Evolutionary conservation across 1,140 invertebrate genomes (phyloP), one percentile per base, ranked within the genome.

Genomic region (Bombus superbus): DNA sequence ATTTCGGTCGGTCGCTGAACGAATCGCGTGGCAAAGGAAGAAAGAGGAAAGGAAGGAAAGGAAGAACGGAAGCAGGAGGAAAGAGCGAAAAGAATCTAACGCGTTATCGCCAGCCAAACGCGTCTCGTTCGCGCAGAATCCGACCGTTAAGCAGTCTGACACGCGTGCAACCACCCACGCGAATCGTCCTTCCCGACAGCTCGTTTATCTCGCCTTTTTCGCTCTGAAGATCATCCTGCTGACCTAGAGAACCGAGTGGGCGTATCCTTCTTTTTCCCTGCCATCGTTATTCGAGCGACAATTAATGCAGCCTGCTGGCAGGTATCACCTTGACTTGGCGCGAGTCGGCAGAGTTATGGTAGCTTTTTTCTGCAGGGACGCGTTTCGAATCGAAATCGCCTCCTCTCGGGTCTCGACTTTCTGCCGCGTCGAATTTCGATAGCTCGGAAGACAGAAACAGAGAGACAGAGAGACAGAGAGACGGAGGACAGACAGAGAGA

Each of bases 141-240:
- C 25, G 57, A 79, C 79, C 74, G 75, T 83, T 78, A 79, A 88
- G 68, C 66, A 69, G 83, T 15, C 69, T 4, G 68, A 76, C 83
- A 71, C 78, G 66, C 83, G 68, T 66, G 57, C 69, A 85, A 59
- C 42, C 89, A 81, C 86, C 88, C 83, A 90, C 86, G 89, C 85
- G 85, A 81, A 28, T 89, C 86, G 81, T 86, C 82, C 89, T 89
- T 87, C 69, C 62, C 85, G 68, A 44, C 79, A 62, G 44, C 75
- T 40, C 88, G 44, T 89, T 81, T 64, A 69, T 91, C 81, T 88
- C 80, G 82, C 89, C 89, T 91, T 91, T 91, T 91, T 91, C 81
- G 89, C 69, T 57, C 69, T 28, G 69, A 91, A 78, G 78, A 90
- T 90, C 89, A 83, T 47, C 89, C 87, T 82, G 81, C 69, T 90